Evolutionary conservation across 2,797 vertebrate genomes (phyloP).

Genomic region (Lindbergichthys nudifrons): DNA sequence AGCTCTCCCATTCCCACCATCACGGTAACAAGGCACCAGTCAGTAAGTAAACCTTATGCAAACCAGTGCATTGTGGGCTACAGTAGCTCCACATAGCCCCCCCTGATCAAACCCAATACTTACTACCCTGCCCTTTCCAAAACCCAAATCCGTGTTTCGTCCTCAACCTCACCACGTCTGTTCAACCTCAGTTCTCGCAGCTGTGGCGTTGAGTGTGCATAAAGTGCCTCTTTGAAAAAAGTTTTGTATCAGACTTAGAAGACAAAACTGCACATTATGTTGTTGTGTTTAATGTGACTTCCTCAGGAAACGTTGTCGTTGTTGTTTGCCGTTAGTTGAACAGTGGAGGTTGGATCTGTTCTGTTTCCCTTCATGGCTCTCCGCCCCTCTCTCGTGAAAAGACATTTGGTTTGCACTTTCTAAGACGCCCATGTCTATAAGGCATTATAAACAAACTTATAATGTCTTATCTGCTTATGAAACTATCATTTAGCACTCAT

Average conservation of each 20-base stretch:
- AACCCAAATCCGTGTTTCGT: conserved; percentile 60
- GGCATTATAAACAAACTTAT: too few relatives aligned
- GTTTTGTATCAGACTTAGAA: conserved; percentile 58
- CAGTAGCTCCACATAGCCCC: conserved; percentile 52
- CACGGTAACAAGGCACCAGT: conserved; percentile 83
- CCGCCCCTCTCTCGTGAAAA: conserved; percentile 46
- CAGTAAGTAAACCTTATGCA: conserved; percentile 83
- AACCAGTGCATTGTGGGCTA: conserved; percentile 67
- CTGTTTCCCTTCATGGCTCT: conserved; percentile 60
- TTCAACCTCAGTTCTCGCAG: conserved; percentile 64
- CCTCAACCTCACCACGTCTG: conserved; percentile 62
- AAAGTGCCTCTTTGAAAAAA: conserved; percentile 49
- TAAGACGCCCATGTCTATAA: too few relatives aligned
- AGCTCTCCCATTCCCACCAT: conserved; percentile 85
- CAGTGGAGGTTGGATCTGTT: conserved; percentile 49
- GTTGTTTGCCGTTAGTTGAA: conserved; percentile 58
- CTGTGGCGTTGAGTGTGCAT: conserved; percentile 65
- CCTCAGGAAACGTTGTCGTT: conserved; percentile 51
- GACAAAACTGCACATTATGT: conserved; percentile 69
- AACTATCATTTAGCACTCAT: too few relatives aligned
- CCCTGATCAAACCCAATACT: conserved; percentile 54
- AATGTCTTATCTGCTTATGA: too few relatives aligned
- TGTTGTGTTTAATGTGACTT: conserved; percentile 55
- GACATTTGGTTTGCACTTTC: not conserved
- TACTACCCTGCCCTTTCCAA: conserved; percentile 43